Evolutionary conservation across 2,797 vertebrate species (phyloP), one percentile per base, ranked within the genome.

Genomic region (Sus cebifrons): DNA sequence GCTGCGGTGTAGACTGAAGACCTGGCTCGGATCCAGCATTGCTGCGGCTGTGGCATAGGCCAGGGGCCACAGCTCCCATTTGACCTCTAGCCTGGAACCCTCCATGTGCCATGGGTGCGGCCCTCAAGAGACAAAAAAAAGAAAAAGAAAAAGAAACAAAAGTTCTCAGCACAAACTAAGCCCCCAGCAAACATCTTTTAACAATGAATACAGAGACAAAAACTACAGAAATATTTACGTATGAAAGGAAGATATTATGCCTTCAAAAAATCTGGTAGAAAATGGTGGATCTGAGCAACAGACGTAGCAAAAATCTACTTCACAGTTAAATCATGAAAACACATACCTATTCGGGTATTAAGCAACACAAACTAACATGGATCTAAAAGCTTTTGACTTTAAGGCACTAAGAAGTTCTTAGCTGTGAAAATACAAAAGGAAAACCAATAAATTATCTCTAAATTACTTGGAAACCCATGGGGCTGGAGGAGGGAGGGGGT

Each of bases 381-480:
- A 86, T 85, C 74, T 68, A 84, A 94, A 68, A 67, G 40, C 62
- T 44, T 96, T 95, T 75, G 40, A 79, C 58, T 96, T 75, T 94
- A 79, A 93, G 58, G 32, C 58, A 90, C 75, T 87, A 94, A 16
- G 52, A 95, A 90, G 23, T 89, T 67, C 91, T 90, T 73, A 91
- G 20, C 54, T 29, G 91, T 93, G 82, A 94, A 96, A 96, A 95
- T 74, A 82, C 23, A 96, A 86, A 96, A 84, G 78, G 40, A 79
- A 94, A 94, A 95, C 78, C 71, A 92, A 85, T 89, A 96, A 94
- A 91, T 95, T 86, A 82, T 62, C 91, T 65, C 75, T 95, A 87
- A 83, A 94, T 89, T 91, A 94, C 77, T 86, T 78, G 52, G 91
- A 96, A 97, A 96, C 27, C 86, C 56, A 70, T 5, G 21, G 78